These are phyloP conservation scores for Corella eumyota DNA, from an alignment of 23 tunicate genomes.

Conservation along the genomic window DNA sequence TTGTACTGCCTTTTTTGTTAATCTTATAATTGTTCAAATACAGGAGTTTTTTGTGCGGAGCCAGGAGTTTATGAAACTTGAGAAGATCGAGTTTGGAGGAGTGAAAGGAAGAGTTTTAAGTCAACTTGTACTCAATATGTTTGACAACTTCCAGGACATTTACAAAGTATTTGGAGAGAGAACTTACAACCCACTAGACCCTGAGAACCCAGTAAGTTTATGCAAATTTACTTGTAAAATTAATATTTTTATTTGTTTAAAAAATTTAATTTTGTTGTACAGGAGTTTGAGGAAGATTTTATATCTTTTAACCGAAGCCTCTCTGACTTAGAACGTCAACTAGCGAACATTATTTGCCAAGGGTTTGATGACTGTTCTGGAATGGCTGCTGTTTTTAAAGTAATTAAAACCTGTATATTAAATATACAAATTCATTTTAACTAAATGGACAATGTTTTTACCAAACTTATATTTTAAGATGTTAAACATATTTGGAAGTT, in stretches of 20 bases:
- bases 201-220: conserved; percentile 49
- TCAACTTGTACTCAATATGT: conserved; percentile 55
- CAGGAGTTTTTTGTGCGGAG: conserved; percentile 76
- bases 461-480: conserved; percentile 8
- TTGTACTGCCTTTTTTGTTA: background rate
- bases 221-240: conserved; percentile 2
- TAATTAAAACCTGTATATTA: conserved; percentile 2
- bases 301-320: conserved; percentile 30
- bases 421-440: background rate
- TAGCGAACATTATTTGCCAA: conserved; percentile 80
- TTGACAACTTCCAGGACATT: conserved; percentile 56
- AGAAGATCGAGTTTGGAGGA: conserved; percentile 97
- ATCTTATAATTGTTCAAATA: background rate
- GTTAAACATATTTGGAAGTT: conserved; percentile 75
- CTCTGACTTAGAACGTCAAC: conserved; percentile 85
- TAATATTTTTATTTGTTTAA: too few relatives aligned
- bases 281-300: conserved; percentile 68
- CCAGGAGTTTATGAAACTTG: conserved; percentile 83
- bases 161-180: conserved; percentile 80
- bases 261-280: too few relatives aligned
- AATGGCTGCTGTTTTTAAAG: conserved; percentile 73
- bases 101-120: conserved; percentile 72
- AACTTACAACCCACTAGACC: conserved; percentile 91
- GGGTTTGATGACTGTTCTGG: conserved; percentile 97
- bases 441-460: background rate